Conservation (phyloP, 2,113 vertebrate species). For the human region DNA sequence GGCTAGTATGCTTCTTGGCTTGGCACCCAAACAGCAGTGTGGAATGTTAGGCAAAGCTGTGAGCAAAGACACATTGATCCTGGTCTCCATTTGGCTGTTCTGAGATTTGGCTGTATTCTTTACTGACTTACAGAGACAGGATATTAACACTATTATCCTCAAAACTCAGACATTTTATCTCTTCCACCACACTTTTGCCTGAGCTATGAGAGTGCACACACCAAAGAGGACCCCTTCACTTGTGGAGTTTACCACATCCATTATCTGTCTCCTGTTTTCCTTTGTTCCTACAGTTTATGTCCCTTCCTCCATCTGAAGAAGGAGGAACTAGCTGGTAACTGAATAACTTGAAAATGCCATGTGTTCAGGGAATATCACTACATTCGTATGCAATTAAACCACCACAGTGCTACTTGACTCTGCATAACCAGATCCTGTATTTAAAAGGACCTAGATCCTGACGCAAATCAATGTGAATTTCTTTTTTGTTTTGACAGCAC, state of each 20-base stretch:
- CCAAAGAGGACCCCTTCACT: background rate
- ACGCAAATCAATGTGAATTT: background rate
- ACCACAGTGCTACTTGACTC: background rate
- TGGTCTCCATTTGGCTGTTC: background rate
- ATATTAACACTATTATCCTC: background rate
- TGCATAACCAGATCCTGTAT: background rate
- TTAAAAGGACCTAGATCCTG: background rate
- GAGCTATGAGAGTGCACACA: background rate
- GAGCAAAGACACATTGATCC: background rate
- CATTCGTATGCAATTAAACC: background rate
- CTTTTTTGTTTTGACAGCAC: constrained; percentile 86
- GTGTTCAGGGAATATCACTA: background rate
- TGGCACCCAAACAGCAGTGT: background rate
- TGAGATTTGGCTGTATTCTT: background rate
- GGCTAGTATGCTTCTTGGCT: background rate
- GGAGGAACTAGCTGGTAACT: background rate
- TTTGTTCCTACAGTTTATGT: background rate
- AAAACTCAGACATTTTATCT: background rate
- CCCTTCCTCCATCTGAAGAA: background rate
- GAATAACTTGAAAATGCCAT: background rate
- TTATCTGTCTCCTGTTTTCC: background rate
- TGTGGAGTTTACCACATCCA: background rate
- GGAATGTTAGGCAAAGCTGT: background rate
- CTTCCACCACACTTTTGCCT: background rate
- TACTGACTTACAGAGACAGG: background rate